Evolutionary conservation across 2,113 vertebrate genomes (phyloP).

Genomic region (Cinclus cinclus): DNA sequence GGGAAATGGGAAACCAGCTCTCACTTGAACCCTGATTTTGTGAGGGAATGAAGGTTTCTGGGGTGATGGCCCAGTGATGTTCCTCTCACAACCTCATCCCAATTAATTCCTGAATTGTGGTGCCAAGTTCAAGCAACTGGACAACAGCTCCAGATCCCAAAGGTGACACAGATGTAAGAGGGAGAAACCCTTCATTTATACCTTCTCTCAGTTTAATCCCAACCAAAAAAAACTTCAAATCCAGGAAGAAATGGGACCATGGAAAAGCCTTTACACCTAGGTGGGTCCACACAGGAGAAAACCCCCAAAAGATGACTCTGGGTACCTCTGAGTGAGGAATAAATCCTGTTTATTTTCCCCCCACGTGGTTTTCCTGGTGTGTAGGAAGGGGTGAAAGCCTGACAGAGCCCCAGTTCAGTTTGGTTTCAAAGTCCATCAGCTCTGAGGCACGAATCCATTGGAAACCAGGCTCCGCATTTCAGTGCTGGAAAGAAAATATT

Average conservation of each 20-base stretch:
- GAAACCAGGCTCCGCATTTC: neutral
- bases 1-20: neutral
- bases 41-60: neutral
- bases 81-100: neutral
- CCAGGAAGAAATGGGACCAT: neutral
- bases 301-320: too few relatives aligned
- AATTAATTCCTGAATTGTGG: neutral
- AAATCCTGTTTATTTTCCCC: rapidly evolving
- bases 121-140: neutral
- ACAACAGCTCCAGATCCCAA: neutral
- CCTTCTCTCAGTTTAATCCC: neutral
- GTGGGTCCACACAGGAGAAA: neutral
- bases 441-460: rapidly evolving
- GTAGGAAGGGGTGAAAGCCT: neutral
- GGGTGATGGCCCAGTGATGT: neutral
- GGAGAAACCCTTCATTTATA: neutral
- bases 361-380: neutral
- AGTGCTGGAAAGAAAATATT: neutral
- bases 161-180: neutral
- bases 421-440: neutral
- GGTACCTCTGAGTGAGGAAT: neutral
- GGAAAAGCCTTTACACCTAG: neutral
- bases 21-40: neutral
- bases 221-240: neutral
- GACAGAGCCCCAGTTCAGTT: neutral